Evolutionary conservation across 2,888 invertebrate genomes (phyloP).

Genomic region (Tetanocera ferruginea): DNA sequence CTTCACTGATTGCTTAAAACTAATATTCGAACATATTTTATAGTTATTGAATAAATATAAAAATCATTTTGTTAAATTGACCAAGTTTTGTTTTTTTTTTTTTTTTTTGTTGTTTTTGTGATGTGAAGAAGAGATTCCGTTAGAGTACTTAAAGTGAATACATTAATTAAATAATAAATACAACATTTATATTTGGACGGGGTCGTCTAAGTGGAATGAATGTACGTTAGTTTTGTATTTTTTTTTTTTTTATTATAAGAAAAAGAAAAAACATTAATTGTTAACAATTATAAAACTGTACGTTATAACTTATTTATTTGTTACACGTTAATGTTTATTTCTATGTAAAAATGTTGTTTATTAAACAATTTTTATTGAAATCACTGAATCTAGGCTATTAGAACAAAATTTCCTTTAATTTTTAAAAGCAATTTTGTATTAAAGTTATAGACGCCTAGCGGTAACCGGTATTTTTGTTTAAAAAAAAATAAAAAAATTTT

Average conservation of each 20-base stretch:
- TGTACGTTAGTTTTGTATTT: neutral
- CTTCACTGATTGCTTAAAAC: conserved; percentile 37
- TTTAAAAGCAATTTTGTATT: neutral
- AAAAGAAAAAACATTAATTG: conserved; percentile 35
- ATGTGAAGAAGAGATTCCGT: neutral
- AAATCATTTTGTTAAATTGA: conserved; percentile 51
- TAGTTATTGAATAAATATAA: conserved; percentile 64
- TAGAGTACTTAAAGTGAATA: conserved; percentile 37
- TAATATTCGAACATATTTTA: conserved; percentile 58
- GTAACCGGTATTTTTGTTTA: too few relatives aligned
- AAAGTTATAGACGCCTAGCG: too few relatives aligned
- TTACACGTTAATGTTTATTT: neutral
- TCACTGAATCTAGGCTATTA: conserved; percentile 3
- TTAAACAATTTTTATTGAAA: neutral
- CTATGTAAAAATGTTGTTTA: neutral
- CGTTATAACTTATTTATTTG: too few relatives aligned
- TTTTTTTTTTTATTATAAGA: conserved; percentile 12
- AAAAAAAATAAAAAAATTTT: too few relatives aligned
- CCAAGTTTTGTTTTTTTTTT: neutral
- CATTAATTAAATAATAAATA: conserved; percentile 37
- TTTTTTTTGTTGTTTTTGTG: neutral
- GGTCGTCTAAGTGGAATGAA: conserved; percentile 36
- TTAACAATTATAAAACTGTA: too few relatives aligned
- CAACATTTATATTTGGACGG: conserved; percentile 40
- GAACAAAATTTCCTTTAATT: conserved; percentile 32